These are phyloP conservation scores for Microplitis manilae DNA, from an alignment of 2,888 invertebrate species.

Conservation along the genomic window DNA sequence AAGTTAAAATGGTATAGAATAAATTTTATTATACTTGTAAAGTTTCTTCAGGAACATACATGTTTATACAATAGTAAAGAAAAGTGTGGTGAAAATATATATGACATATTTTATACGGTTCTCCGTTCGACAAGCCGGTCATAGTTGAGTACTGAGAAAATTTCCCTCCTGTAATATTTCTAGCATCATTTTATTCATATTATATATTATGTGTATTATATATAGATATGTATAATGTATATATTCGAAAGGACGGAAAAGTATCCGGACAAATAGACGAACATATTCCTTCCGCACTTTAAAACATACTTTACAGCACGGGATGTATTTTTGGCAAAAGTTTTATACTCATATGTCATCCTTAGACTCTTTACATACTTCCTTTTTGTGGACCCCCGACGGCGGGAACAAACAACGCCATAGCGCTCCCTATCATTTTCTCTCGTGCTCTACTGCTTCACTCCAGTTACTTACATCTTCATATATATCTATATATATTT, in stretches of 20 bases:
- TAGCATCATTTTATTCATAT: not conserved
- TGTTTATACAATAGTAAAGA: not conserved
- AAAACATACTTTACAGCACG: slow-evolving; percentile 41
- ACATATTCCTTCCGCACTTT: slow-evolving; percentile 45
- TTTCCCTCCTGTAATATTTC: not conserved
- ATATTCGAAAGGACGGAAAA: slow-evolving; percentile 20
- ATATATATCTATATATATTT: not conserved
- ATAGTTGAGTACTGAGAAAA: not conserved
- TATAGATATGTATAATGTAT: not conserved
- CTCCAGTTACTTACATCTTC: not conserved
- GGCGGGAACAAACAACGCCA: slow-evolving; percentile 34
- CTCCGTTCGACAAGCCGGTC: not conserved
- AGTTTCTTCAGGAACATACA: not conserved
- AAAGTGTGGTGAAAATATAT: not conserved
- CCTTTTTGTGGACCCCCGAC: slow-evolving; percentile 12
- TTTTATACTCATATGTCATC: slow-evolving; percentile 44
- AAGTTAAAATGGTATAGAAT: not conserved
- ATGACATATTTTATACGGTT: not conserved
- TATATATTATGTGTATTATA: not conserved
- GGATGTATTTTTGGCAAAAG: slow-evolving; percentile 40
- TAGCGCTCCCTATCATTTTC: not conserved
- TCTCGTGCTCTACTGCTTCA: not conserved
- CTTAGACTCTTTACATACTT: slow-evolving; percentile 38
- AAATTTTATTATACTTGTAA: not conserved
- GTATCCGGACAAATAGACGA: slow-evolving; percentile 42